A percentile compares a stretch with the other conserved stretches of the same genome.
Conservation (phyloP, 2,113 vertebrate genomes). For the Malurus melanocephalus region DNA sequence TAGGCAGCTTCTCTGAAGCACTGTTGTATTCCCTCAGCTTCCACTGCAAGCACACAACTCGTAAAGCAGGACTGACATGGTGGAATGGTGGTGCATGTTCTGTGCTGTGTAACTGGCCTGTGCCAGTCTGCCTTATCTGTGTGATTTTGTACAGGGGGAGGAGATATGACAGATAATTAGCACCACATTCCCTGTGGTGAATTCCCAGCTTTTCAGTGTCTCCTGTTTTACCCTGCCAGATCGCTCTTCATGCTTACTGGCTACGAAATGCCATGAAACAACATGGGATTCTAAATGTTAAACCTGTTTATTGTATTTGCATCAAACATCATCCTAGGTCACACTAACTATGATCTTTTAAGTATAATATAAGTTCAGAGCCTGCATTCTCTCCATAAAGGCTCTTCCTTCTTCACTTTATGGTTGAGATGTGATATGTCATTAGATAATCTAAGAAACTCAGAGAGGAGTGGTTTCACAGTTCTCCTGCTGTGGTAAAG, state of each 20-base stretch:
- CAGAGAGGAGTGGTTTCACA: not conserved
- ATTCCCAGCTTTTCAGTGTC: not conserved
- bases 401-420: not conserved
- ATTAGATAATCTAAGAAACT: not conserved
- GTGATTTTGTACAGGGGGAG: not conserved
- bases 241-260: not conserved
- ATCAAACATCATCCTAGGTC: not conserved
- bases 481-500: not conserved
- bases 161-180: not conserved
- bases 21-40: not conserved
- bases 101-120: not conserved
- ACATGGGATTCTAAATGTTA: not conserved
- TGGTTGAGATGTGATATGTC: not conserved
- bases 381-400: not conserved
- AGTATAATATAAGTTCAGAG: not conserved
- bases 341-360: not conserved
- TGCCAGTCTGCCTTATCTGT: not conserved
- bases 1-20: not conserved
- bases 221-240: not conserved
- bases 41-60: not conserved
- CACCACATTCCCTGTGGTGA: not conserved
- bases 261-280: not conserved
- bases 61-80: fast-evolving
- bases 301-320: not conserved
- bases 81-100: not conserved